Conservation (phyloP, 2,888 invertebrate species). For the Macropis europaea region DNA sequence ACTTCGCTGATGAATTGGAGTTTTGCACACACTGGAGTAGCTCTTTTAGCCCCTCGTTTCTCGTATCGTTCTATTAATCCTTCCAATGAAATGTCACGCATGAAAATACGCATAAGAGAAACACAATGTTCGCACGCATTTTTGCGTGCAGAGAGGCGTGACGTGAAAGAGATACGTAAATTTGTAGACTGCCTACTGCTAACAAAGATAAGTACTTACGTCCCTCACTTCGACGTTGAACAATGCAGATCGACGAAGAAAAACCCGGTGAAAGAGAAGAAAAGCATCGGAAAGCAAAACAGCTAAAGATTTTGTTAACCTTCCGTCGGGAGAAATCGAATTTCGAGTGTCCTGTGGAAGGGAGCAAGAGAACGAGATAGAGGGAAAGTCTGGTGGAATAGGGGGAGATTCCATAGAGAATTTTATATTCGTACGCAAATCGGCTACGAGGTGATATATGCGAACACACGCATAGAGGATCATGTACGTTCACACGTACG, state of each 20-base stretch:
- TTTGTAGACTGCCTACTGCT: constrained; percentile 26
- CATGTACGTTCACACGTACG: no score
- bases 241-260: constrained; percentile 33
- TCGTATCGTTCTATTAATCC: background rate
- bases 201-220: no score
- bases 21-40: background rate
- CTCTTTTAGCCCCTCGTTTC: background rate
- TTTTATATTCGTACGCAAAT: constrained; percentile 32
- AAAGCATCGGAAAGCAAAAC: constrained; percentile 1
- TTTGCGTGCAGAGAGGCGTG: constrained; percentile 34
- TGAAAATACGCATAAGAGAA: background rate
- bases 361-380: constrained; percentile 32
- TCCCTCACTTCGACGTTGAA: constrained; percentile 42
- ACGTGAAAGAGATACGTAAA: constrained; percentile 9
- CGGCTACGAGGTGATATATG: background rate
- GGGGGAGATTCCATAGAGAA: background rate
- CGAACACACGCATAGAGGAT: no score
- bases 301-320: constrained; percentile 46
- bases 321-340: constrained; percentile 33
- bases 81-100: background rate
- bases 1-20: background rate
- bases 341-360: constrained; percentile 26
- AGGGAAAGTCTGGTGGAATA: background rate
- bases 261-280: constrained; percentile 2
- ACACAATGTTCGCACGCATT: constrained; percentile 12